A percentile compares a stretch with the other conserved stretches of the same genome.
Evolutionary conservation across 2,797 vertebrate genomes (phyloP).

Genomic region (Dicrostonyx torquatus): DNA sequence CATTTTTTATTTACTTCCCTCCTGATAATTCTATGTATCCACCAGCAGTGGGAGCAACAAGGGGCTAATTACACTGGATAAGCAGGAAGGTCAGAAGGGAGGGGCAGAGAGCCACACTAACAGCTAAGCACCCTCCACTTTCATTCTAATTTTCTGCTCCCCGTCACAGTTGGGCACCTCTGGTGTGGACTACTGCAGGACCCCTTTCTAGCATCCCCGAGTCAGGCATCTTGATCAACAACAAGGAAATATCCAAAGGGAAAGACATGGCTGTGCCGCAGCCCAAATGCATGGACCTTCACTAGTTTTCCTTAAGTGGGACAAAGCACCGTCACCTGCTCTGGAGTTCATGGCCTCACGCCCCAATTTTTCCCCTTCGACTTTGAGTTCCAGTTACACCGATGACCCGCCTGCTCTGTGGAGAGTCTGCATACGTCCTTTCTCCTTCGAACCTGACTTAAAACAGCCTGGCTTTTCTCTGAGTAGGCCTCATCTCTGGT

Average conservation of each 20-base stretch:
- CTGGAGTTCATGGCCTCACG: not conserved
- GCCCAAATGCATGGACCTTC: not conserved
- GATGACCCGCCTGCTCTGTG: not conserved
- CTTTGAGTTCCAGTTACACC: not conserved
- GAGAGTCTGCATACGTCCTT: not conserved
- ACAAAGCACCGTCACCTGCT: not conserved
- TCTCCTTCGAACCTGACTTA: conserved; percentile 25
- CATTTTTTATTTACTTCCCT: conserved; percentile 1
- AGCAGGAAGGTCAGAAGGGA: not conserved
- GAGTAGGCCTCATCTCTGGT: not conserved
- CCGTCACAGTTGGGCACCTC: not conserved
- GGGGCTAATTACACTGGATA: not conserved
- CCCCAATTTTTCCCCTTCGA: not conserved
- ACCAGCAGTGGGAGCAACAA: not conserved
- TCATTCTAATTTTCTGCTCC: not conserved
- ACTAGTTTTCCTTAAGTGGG: not conserved
- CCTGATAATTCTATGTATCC: not conserved
- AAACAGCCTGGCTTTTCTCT: not conserved
- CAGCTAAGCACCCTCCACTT: not conserved
- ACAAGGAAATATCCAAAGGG: not conserved
- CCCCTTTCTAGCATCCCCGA: not conserved
- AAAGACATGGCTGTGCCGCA: not conserved
- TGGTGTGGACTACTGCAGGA: not conserved
- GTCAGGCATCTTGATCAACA: not conserved
- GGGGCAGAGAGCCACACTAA: not conserved